phyloP scores from a whole-genome alignment of 2,113 vertebrate species.

The Sinocyclocheilus rhinocerous region DNA sequence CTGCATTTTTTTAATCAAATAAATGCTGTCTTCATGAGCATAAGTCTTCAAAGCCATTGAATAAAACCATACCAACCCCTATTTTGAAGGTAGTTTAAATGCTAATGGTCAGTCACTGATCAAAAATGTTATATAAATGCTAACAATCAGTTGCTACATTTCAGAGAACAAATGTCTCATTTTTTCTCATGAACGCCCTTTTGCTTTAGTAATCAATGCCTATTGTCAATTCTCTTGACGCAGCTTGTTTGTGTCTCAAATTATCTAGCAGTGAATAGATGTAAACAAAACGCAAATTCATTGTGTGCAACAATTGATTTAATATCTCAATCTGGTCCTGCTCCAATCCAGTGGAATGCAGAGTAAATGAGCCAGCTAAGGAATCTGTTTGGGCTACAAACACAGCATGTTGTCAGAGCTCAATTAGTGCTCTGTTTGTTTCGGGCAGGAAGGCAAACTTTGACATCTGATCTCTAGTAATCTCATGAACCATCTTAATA shows the following conservation, averaged over 20 bases:
- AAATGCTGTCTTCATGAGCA: neutral
- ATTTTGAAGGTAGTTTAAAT: neutral
- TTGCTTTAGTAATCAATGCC: neutral
- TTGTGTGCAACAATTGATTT: constrained; percentile 39
- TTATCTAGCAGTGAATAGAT: neutral
- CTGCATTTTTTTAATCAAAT: neutral
- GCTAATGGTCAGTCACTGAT: neutral
- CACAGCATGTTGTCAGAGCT: constrained; percentile 50
- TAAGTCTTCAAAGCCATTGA: neutral
- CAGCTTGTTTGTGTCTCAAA: constrained; percentile 3
- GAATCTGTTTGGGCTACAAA: constrained; percentile 57
- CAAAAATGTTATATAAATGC: neutral
- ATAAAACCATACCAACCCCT: neutral
- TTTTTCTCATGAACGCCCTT: neutral
- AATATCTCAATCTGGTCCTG: constrained; percentile 27
- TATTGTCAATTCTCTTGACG: neutral
- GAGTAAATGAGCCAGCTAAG: constrained; percentile 15
- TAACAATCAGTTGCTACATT: neutral
- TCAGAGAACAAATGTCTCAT: neutral
- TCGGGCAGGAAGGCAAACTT: constrained; percentile 51
- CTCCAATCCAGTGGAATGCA: constrained; percentile 41
- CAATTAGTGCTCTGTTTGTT: constrained; percentile 60
- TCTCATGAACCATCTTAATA: constrained; percentile 43
- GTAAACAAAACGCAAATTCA: neutral
- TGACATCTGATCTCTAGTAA: constrained; percentile 52